A percentile compares a stretch with the other conserved stretches of the same genome.
Conservation (phyloP, 2,113 vertebrate species). For the Leuciscus idus region DNA sequence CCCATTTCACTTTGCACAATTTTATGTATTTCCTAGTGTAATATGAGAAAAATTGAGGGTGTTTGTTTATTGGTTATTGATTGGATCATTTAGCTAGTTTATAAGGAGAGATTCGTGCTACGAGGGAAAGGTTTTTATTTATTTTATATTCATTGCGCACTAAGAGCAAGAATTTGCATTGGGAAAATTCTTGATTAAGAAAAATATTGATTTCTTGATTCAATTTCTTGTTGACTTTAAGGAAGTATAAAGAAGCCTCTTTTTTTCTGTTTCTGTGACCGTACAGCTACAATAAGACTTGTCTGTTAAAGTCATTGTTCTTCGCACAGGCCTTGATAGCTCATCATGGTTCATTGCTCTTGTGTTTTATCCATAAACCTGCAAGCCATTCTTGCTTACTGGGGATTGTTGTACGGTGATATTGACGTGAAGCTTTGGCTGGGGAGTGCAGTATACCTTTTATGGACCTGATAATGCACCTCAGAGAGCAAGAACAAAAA, state of each 20-base stretch:
- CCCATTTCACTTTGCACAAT: background rate
- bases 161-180: too few species aligned
- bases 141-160: too few species aligned
- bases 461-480: constrained; percentile 59
- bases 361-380: constrained; percentile 41
- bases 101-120: background rate
- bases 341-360: constrained; percentile 44
- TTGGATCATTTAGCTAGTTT: background rate
- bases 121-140: too few species aligned
- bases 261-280: background rate
- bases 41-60: background rate
- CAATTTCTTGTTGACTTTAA: background rate
- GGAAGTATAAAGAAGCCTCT: background rate
- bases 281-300: background rate
- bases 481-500: constrained; percentile 9
- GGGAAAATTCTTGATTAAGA: too few species aligned
- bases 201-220: too few species aligned
- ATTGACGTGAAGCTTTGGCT: constrained; percentile 59
- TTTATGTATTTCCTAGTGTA: background rate
- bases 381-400: background rate
- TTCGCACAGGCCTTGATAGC: constrained; percentile 39
- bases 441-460: constrained; percentile 60
- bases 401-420: constrained; percentile 48
- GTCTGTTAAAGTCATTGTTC: constrained; percentile 41
- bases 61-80: background rate